These are phyloP conservation scores for Strix uralensis DNA, from an alignment of 2,113 vertebrate genomes.

Conservation along the genomic window DNA sequence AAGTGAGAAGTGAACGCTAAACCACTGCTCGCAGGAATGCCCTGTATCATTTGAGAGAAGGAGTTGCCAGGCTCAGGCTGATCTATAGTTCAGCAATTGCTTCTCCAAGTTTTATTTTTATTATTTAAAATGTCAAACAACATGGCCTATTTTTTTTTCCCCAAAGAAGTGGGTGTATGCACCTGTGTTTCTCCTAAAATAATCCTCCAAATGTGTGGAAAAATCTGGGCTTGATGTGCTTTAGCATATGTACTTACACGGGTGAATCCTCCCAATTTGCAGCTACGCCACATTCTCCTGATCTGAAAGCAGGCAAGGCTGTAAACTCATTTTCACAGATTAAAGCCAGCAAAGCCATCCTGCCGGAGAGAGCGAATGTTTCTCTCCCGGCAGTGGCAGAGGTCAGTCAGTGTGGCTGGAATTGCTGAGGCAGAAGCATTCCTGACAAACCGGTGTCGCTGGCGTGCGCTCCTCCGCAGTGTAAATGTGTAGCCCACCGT, in stretches of 20 bases:
- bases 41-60: background rate
- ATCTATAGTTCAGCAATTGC: background rate
- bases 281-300: background rate
- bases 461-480: rapidly evolving
- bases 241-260: background rate
- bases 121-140: conserved; percentile 26
- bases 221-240: background rate
- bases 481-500: rapidly evolving
- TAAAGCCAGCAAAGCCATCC: background rate
- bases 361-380: background rate
- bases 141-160: background rate
- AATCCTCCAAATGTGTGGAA: background rate
- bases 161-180: background rate
- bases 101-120: background rate
- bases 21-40: rapidly evolving
- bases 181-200: conserved; percentile 30
- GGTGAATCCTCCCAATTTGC: background rate
- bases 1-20: background rate
- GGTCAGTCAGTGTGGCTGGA: background rate
- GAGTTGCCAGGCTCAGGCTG: background rate
- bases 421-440: background rate
- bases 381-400: background rate
- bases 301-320: background rate
- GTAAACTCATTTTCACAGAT: background rate
- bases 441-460: rapidly evolving